Conservation (phyloP, 2,888 invertebrate species). For the Chrysolina americana region DNA sequence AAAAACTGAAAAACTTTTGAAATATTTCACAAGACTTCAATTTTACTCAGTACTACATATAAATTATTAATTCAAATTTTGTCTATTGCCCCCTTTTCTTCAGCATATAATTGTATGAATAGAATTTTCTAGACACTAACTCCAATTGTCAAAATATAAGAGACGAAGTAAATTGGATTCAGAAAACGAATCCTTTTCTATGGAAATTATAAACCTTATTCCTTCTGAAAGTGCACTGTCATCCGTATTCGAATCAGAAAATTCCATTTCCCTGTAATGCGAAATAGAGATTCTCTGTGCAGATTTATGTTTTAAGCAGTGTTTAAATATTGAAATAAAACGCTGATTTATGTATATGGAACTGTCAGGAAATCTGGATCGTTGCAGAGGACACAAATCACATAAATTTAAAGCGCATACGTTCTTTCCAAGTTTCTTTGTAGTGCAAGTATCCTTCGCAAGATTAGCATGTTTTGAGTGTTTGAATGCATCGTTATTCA, state of each 20-base stretch:
- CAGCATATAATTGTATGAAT: neutral
- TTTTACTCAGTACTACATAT: no score
- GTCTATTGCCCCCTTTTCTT: no score
- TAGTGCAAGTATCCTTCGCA: neutral
- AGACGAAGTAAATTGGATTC: neutral
- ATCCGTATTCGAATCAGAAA: conserved; percentile 9
- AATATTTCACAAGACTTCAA: no score
- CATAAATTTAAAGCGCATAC: conserved; percentile 31
- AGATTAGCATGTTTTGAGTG: conserved; percentile 17
- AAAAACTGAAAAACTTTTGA: no score
- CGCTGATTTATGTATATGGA: conserved; percentile 47
- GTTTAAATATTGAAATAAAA: conserved; percentile 52
- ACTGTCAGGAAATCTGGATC: conserved; percentile 36
- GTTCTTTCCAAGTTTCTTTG: conserved; percentile 13
- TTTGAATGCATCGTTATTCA: neutral
- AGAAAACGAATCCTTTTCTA: neutral
- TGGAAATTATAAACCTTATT: conserved; percentile 13
- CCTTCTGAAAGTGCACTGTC: conserved; percentile 7
- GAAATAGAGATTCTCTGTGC: conserved; percentile 24
- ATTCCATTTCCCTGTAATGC: conserved; percentile 12
- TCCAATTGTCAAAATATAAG: neutral
- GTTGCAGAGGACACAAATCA: conserved; percentile 16
- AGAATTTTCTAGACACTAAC: neutral
- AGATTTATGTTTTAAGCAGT: conserved; percentile 33
- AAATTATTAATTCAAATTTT: no score